Conservation (phyloP, 2,888 invertebrate genomes). For the Tiliacea aurago region DNA sequence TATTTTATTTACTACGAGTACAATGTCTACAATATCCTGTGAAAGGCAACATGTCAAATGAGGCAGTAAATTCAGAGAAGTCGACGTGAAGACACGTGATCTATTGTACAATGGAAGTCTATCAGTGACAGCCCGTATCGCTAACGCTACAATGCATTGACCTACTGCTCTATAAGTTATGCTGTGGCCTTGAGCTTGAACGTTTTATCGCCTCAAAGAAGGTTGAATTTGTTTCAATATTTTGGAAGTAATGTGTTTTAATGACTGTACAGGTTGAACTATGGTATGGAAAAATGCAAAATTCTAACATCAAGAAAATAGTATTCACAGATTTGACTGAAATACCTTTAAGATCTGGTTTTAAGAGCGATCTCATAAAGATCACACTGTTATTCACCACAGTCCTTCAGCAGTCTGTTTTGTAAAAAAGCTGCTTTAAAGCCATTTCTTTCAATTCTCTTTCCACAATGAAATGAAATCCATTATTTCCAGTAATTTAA, state of each 20-base stretch:
- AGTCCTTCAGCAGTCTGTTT: not conserved
- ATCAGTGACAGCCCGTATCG: slow-evolving; percentile 12
- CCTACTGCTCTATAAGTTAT: slow-evolving; percentile 25
- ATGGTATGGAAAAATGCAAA: not conserved
- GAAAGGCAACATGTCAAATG: not conserved
- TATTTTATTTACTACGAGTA: too few species aligned
- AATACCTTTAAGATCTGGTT: too few species aligned
- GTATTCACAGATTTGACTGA: not conserved
- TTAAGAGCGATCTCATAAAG: not conserved
- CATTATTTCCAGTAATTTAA: not conserved
- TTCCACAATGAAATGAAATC: not conserved
- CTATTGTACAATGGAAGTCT: not conserved
- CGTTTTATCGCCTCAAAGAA: not conserved
- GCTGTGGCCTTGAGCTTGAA: slow-evolving; percentile 40
- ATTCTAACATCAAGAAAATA: not conserved
- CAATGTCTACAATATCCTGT: not conserved
- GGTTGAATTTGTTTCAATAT: not conserved
- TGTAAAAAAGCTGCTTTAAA: not conserved
- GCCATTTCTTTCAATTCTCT: not conserved
- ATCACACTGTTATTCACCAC: not conserved
- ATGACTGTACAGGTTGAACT: too few species aligned
- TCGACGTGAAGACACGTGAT: not conserved
- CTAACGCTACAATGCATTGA: slow-evolving; percentile 23
- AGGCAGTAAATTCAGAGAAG: not conserved
- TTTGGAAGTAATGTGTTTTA: not conserved